Base-by-base conservation (phyloP, 2,113 vertebrate species). In the Zapornia atra region DNA sequence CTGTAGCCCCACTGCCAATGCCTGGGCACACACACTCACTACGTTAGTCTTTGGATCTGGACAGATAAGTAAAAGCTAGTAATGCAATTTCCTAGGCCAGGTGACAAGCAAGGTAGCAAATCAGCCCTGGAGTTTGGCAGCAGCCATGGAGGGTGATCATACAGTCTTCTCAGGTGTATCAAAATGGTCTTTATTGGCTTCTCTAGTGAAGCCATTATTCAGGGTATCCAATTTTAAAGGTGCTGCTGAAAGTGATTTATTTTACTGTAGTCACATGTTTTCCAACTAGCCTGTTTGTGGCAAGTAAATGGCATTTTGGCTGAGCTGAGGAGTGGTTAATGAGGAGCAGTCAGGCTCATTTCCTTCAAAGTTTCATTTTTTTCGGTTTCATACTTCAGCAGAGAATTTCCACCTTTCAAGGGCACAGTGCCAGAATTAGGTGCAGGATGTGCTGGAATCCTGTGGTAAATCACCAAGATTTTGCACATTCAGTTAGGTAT, bases 11-110 rank as follows among this genome's bases (percentile, higher is more conserved):
- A 5, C 13, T 28, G 33, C 13, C 19, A 14, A 2, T 6, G 5
- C 14, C 15, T 3, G 1, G 59, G 21, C 21, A 3, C 2, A 3
- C 36, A 25, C 69, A 34, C 10, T 3, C 21, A 8, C 16, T 8
- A 33, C 7, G 2, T 63, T 12, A 29, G 7, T 12, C 40, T 60
- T 31, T 56, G 50, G 16, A 48, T 64, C 24, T 34, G 4, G 31
- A 57, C 54, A 66, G 14, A 12, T n/a, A 15, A 22, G 12, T 51
- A 26, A 40, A 29, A 40, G 16, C 29, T 31, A 15, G 11, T 34
- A 36, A 16, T 44, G 6, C 5, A 10, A 4, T 21, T 85, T 59
- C 44, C 21, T 24, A 20, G 22, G 9, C 4, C 22, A 66, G 4
- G 15, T 42, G 65, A 59, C 15, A 40, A 21, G 14, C 31, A 72